These are phyloP conservation scores for Aix galericulata DNA, from an alignment of 2,113 vertebrate genomes.

Conservation along the genomic window DNA sequence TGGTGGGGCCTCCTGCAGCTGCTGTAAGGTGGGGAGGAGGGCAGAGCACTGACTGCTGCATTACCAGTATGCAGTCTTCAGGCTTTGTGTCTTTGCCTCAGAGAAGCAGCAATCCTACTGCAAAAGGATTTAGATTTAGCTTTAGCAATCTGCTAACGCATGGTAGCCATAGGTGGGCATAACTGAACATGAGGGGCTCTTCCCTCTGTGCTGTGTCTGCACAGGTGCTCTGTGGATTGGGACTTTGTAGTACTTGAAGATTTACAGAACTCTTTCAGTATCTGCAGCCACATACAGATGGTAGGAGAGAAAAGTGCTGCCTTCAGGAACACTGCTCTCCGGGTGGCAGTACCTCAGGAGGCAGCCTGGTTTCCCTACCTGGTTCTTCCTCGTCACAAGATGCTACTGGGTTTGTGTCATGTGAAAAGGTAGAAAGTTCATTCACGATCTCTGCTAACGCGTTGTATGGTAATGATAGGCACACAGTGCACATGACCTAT, in stretches of 20 bases:
- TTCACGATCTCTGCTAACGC: background rate
- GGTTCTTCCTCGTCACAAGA: background rate
- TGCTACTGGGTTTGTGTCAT: background rate
- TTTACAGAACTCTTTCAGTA: rapidly evolving
- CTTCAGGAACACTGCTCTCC: rapidly evolving
- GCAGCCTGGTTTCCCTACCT: rapidly evolving
- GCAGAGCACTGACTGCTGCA: background rate
- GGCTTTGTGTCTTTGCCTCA: background rate
- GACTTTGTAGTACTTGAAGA: rapidly evolving
- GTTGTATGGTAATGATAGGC: background rate
- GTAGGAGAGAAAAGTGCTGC: background rate
- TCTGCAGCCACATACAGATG: rapidly evolving
- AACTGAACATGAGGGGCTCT: background rate
- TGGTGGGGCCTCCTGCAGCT: background rate
- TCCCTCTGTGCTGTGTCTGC: background rate
- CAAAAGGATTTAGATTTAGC: no score
- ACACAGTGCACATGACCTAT: rapidly evolving
- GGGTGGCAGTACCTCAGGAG: background rate
- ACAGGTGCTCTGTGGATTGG: background rate
- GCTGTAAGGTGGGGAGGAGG: rapidly evolving
- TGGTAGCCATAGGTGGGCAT: rapidly evolving
- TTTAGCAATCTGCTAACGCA: background rate
- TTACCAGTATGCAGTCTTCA: background rate
- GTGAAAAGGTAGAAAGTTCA: background rate
- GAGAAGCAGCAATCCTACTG: background rate